Percentiles rank a stretch among this genome's conserved stretches.
phyloP scores from a whole-genome alignment of 2,113 vertebrate species.

The Oncorhynchus mykiss region DNA sequence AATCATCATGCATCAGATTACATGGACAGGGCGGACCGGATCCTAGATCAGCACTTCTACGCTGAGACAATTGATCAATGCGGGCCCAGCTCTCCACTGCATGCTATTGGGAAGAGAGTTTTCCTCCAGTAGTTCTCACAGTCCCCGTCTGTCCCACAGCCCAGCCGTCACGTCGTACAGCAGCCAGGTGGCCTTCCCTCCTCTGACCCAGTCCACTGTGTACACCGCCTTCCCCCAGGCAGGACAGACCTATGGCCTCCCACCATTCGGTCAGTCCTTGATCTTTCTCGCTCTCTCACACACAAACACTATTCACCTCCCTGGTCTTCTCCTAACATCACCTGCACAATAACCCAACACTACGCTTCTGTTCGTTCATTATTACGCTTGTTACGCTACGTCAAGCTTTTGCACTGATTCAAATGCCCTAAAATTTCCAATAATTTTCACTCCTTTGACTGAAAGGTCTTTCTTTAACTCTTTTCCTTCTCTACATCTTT shows the following conservation, averaged over 20 bases:
- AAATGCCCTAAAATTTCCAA: constrained; percentile 27
- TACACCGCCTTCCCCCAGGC: constrained; percentile 91
- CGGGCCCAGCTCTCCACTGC: no score
- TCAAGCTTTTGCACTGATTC: constrained; percentile 46
- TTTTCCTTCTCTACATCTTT: background rate
- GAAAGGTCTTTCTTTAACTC: constrained; percentile 19
- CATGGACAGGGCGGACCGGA: no score
- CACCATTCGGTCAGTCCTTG: constrained; percentile 91
- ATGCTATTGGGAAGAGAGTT: no score
- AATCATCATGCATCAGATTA: no score
- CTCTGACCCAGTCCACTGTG: constrained; percentile 85
- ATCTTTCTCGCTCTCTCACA: background rate
- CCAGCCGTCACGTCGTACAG: constrained; percentile 82
- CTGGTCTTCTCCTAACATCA: constrained; percentile 3
- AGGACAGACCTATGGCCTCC: constrained; percentile 93
- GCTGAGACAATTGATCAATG: no score
- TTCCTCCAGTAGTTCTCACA: background rate
- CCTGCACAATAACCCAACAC: constrained; percentile 41
- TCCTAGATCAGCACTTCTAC: no score
- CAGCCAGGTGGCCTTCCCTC: constrained; percentile 83
- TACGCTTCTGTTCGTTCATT: constrained; percentile 17
- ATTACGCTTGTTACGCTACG: constrained; percentile 14
- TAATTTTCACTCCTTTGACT: constrained; percentile 30
- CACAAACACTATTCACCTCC: background rate
- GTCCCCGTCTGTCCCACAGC: constrained; percentile 68